A percentile compares a stretch with the other conserved stretches of the same genome.
These are phyloP conservation scores for Plemyria rubiginata DNA, from an alignment of 2,888 invertebrate genomes.

Conservation along the genomic window DNA sequence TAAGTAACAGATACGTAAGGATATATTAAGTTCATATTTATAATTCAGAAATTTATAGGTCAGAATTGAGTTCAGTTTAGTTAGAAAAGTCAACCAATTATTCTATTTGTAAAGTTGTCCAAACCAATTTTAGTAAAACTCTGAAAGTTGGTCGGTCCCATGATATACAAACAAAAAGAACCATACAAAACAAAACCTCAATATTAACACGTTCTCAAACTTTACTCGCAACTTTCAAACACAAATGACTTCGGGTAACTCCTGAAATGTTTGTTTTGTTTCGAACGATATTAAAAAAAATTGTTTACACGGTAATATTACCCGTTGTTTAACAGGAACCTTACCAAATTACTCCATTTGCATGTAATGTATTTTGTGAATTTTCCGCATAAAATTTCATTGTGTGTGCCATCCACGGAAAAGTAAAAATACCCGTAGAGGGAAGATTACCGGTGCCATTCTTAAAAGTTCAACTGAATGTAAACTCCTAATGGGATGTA, in stretches of 20 bases:
- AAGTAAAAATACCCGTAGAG: neutral
- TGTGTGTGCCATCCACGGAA: neutral
- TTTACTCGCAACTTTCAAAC: slow-evolving; percentile 48
- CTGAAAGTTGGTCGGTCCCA: no score
- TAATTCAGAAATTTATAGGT: no score
- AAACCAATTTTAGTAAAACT: no score
- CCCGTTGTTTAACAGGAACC: slow-evolving; percentile 11
- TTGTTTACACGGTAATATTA: slow-evolving; percentile 26
- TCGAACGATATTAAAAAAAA: slow-evolving; percentile 47
- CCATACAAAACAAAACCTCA: slow-evolving; percentile 39
- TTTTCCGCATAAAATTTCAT: slow-evolving; percentile 10
- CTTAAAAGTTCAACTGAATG: neutral
- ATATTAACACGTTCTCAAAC: slow-evolving; percentile 46
- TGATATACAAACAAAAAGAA: slow-evolving; percentile 38
- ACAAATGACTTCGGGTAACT: slow-evolving; percentile 50
- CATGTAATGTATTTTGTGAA: slow-evolving; percentile 13
- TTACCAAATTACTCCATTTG: slow-evolving; percentile 19
- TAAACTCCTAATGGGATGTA: no score
- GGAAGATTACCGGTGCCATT: neutral
- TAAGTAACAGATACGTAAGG: no score
- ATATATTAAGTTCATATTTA: no score
- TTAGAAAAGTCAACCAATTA: no score
- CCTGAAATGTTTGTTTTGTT: slow-evolving; percentile 46
- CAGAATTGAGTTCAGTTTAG: no score
- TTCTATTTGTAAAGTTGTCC: no score